A percentile compares a stretch with the other conserved stretches of the same genome.
phyloP scores from a whole-genome alignment of 2,888 invertebrate genomes.

The Poecilobothrus nobilitatus region DNA sequence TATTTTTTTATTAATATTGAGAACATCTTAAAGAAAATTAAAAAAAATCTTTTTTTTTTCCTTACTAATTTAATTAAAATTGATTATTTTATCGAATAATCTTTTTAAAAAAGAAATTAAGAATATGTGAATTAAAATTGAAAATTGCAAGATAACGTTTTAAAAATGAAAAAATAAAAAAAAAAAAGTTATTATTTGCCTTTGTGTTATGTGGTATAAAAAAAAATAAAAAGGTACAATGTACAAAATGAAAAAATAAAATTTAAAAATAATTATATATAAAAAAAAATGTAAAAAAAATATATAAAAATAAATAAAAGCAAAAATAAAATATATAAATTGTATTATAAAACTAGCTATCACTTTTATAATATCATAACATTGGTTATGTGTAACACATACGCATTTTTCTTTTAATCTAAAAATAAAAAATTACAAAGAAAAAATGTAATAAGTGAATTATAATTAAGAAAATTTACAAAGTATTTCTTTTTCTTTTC shows the following conservation, averaged over 20 bases:
- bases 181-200: background rate
- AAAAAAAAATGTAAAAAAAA: too few relatives aligned
- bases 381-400: background rate
- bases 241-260: too few relatives aligned
- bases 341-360: too few relatives aligned
- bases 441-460: background rate
- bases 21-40: background rate
- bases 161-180: background rate
- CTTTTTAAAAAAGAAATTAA: background rate
- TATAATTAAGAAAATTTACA: background rate
- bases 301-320: too few relatives aligned
- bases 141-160: background rate
- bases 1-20: slow-evolving; percentile 5
- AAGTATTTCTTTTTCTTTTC: background rate
- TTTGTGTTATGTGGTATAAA: background rate
- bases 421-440: background rate
- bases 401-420: background rate
- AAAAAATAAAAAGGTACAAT: too few relatives aligned
- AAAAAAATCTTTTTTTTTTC: background rate
- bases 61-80: background rate
- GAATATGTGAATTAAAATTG: background rate
- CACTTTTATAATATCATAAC: too few relatives aligned
- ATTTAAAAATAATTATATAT: too few relatives aligned
- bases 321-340: too few relatives aligned
- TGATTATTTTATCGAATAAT: background rate